Base-by-base conservation (phyloP, 2,888 invertebrate genomes). In the Ennomos erosarius region DNA sequence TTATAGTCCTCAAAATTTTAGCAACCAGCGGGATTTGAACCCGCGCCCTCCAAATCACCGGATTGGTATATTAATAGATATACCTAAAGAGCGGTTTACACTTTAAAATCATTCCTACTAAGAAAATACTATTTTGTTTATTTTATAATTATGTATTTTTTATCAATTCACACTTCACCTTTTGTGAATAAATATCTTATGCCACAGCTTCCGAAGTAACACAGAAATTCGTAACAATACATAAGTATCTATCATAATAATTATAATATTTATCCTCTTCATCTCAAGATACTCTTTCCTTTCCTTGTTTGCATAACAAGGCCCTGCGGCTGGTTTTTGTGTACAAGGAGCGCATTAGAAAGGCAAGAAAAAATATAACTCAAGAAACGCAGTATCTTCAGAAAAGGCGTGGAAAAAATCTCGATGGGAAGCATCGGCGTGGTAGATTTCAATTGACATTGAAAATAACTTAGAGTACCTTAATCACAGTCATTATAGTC, bases 321-420 rank as follows among this genome's bases (percentile, higher is more conserved):
- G 60, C 65, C 81, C 71, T 53, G 51, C 26, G 73, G 83, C 71
- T 58, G 71, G 73, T 67, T 62, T 74, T 67, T 62, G 61, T 52
- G 59, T 58, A 57, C 51, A 45, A 55, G 35, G 74, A 65, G 66
- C 60, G 67, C 73, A 79, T 79, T 79, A 76, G 76, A 78, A 78
- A 79, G 61, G 61, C 59, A 69, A 65, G 64, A 58, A 51, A 65
- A 26, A 73, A 51, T n/a, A 73, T 52, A 65, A 73, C 48, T 55
- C 44, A 55, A 58, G 54, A 53, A 69, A 45, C n/a, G 45, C 38
- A 37, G 26, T n/a, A 13, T 51, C 43, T 47, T 60, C 16, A 10
- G 16, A 33, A 43, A 59, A 55, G 59, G 53, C 44, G 63, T 65
- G 65, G 64, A 66, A n/a, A n/a, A 55, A 45, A 72, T 72, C 74